phyloP scores from a whole-genome alignment of 2,797 vertebrate species.

The Lacerta agilis region DNA sequence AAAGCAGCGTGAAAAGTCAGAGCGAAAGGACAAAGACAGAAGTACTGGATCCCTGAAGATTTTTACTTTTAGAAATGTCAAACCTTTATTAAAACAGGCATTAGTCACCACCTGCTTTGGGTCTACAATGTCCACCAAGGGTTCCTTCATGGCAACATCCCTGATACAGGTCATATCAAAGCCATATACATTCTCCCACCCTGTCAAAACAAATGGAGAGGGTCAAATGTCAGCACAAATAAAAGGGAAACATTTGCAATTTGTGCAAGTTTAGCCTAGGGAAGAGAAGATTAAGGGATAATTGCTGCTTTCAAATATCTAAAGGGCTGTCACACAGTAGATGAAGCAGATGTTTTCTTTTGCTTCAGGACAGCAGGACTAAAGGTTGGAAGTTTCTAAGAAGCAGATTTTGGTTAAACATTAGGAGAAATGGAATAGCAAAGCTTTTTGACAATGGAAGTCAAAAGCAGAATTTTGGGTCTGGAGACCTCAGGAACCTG shows the following conservation, averaged over 20 bases:
- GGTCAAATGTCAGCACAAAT: slow-evolving; percentile 49
- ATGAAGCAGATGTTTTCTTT: background rate
- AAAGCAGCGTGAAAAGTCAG: background rate
- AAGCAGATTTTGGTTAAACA: background rate
- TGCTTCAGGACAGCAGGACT: background rate
- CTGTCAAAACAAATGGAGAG: slow-evolving; percentile 77
- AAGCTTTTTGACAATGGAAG: no score
- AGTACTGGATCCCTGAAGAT: slow-evolving; percentile 28
- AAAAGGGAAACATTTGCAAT: background rate
- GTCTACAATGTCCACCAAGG: slow-evolving; percentile 96
- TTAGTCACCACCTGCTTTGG: slow-evolving; percentile 98
- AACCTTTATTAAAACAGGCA: slow-evolving; percentile 96
- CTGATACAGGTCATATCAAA: slow-evolving; percentile 99
- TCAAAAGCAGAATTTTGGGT: no score
- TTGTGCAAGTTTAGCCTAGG: background rate
- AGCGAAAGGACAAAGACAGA: slow-evolving; percentile 8
- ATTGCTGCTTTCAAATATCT: background rate
- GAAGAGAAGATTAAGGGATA: background rate
- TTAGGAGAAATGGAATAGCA: no score
- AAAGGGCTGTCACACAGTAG: background rate
- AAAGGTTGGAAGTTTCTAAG: background rate
- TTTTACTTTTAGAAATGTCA: slow-evolving; percentile 66
- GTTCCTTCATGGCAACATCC: slow-evolving; percentile 97
- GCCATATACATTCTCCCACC: slow-evolving; percentile 99
- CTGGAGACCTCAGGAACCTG: no score